These are phyloP conservation scores for Siderastrea radians DNA, from an alignment of 92 coral and sea anemone genomes.

Conservation along the genomic window DNA sequence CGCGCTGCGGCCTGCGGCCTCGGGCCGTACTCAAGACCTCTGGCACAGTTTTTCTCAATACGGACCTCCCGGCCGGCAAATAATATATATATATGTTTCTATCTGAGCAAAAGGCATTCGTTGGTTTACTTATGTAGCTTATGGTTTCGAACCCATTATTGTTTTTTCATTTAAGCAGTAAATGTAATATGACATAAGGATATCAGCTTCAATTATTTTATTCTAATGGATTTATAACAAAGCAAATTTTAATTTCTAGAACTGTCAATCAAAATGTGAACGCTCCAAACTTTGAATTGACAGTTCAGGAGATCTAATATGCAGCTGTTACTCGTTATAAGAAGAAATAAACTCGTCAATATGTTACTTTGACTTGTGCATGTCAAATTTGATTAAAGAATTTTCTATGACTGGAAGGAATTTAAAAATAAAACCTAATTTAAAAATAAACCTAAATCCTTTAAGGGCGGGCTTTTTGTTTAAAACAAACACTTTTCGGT, in stretches of 20 bases:
- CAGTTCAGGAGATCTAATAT: neutral
- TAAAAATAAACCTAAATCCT: neutral
- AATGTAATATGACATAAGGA: neutral
- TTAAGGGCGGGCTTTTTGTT: no score
- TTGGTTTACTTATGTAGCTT: neutral
- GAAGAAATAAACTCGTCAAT: neutral
- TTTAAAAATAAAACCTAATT: neutral
- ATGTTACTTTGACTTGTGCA: slow-evolving; percentile 1
- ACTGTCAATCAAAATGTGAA: slow-evolving; percentile 12
- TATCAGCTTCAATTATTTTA: neutral
- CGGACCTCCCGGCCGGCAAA: no score
- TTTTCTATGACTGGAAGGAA: neutral
- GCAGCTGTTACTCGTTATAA: slow-evolving; percentile 1
- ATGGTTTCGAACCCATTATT: slow-evolving; percentile 4
- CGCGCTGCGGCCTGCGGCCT: no score
- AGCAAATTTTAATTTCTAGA: slow-evolving; percentile 17
- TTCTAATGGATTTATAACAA: slow-evolving; percentile 14
- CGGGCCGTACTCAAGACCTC: no score
- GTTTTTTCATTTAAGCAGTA: neutral
- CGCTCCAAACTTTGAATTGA: slow-evolving; percentile 8
- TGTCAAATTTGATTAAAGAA: neutral
- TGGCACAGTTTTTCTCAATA: no score
- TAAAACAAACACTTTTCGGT: no score
- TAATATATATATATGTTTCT: neutral
- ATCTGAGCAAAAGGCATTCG: no score